Conservation (phyloP, 2,888 invertebrate species). For the Biston betularia region DNA sequence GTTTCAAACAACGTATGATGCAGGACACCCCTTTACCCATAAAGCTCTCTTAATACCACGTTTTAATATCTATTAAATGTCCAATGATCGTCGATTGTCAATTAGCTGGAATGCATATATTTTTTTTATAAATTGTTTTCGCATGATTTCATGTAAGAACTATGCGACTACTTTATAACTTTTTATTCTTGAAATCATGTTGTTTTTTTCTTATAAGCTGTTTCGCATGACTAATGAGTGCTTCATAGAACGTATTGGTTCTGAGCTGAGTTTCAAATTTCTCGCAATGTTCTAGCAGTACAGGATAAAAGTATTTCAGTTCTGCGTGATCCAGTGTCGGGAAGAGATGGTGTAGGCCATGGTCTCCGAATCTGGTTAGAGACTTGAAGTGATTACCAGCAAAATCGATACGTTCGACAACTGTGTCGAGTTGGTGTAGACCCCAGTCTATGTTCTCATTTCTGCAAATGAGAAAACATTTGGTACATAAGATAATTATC, state of each 20-base stretch:
- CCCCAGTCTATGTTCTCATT: constrained; percentile 89
- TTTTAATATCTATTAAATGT: no score
- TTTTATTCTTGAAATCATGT: constrained; percentile 60
- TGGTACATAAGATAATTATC: not conserved
- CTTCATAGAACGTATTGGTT: constrained; percentile 84
- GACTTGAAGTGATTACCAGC: constrained; percentile 88
- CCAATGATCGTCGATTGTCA: no score
- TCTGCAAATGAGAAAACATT: constrained; percentile 67
- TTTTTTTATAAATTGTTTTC: not conserved
- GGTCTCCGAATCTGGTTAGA: constrained; percentile 91
- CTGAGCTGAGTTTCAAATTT: constrained; percentile 87
- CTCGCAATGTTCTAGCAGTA: constrained; percentile 87
- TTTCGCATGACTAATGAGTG: constrained; percentile 89
- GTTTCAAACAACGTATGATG: no score
- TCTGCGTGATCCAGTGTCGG: constrained; percentile 93
- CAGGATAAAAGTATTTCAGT: constrained; percentile 88
- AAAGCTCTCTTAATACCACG: no score
- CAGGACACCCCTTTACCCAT: no score
- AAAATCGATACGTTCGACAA: constrained; percentile 89
- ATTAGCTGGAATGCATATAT: no score
- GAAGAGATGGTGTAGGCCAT: constrained; percentile 92
- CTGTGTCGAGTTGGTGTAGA: constrained; percentile 90
- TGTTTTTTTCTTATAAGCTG: constrained; percentile 73
- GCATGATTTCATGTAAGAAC: not conserved
- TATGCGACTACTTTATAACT: not conserved